Conservation (phyloP, 2,113 vertebrate species). For the Alaudala cheleensis region DNA sequence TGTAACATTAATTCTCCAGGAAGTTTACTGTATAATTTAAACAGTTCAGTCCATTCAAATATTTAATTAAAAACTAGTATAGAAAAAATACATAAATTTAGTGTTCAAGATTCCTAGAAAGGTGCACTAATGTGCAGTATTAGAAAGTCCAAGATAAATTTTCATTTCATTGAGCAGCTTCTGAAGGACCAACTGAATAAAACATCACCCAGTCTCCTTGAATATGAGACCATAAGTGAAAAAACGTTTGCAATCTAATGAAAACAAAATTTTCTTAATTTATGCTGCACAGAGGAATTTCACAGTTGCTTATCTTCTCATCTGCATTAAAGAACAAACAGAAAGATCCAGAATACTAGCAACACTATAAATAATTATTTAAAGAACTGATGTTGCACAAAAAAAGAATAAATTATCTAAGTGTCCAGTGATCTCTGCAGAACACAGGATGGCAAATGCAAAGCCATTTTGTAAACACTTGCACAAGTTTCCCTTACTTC, state of each 20-base stretch:
- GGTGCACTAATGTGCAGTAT: background rate
- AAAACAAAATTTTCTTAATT: background rate
- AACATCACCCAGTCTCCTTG: background rate
- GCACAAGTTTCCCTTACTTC: background rate
- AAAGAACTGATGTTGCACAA: background rate
- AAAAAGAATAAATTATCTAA: background rate
- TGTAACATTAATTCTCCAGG: slow-evolving; percentile 18
- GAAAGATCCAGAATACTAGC: background rate
- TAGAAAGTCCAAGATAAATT: background rate
- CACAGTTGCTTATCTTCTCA: background rate
- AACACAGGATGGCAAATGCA: background rate
- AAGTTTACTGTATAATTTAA: slow-evolving; percentile 36
- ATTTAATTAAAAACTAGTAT: slow-evolving; percentile 12
- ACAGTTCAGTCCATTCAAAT: background rate
- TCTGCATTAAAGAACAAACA: background rate
- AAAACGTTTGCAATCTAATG: background rate
- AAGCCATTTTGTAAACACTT: background rate
- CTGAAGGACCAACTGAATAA: slow-evolving; percentile 4
- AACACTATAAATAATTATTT: background rate
- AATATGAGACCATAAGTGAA: background rate
- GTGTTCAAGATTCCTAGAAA: slow-evolving; percentile 12
- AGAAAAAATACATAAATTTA: slow-evolving; percentile 1
- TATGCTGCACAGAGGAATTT: background rate
- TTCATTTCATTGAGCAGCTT: slow-evolving; percentile 5
- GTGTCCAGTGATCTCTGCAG: background rate